Percentiles rank a stretch among this genome's conserved stretches.
These are phyloP conservation scores for Leptinotarsa peninsularis DNA, from an alignment of 2,888 invertebrate genomes.

Conservation along the genomic window DNA sequence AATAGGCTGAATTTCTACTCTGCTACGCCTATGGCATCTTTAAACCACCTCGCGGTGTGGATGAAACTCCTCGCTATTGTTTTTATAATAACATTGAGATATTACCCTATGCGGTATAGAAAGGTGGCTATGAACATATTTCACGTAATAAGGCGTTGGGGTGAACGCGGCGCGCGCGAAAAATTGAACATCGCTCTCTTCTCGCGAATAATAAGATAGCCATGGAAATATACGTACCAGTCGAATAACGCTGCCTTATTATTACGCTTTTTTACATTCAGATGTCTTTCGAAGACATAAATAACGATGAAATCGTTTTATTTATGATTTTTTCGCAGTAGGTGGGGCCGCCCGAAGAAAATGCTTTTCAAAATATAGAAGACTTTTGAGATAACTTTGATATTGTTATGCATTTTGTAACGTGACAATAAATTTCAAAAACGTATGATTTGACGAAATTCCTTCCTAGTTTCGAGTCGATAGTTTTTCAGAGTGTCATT, in stretches of 20 bases:
- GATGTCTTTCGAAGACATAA: constrained; percentile 47
- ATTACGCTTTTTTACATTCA: constrained; percentile 49
- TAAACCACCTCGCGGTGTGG: constrained; percentile 47
- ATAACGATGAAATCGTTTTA: constrained; percentile 46
- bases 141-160: constrained; percentile 63
- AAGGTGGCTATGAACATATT: constrained; percentile 65
- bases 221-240: constrained; percentile 54
- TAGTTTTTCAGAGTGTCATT: constrained; percentile 10
- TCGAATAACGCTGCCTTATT: constrained; percentile 54
- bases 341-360: constrained; percentile 25
- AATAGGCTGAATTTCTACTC: neutral
- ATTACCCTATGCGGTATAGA: constrained; percentile 65
- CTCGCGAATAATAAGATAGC: constrained; percentile 59
- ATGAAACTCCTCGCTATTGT: constrained; percentile 59
- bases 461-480: neutral
- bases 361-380: constrained; percentile 7
- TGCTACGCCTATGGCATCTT: constrained; percentile 52
- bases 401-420: too few species aligned
- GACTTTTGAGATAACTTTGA: neutral
- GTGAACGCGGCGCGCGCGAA: constrained; percentile 50
- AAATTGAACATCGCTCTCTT: constrained; percentile 59
- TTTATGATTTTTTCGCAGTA: constrained; percentile 42
- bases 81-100: constrained; percentile 66
- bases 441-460: neutral
- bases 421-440: too few species aligned